Conservation (phyloP, 2,888 invertebrate species). For the Eupithecia dodoneata region DNA sequence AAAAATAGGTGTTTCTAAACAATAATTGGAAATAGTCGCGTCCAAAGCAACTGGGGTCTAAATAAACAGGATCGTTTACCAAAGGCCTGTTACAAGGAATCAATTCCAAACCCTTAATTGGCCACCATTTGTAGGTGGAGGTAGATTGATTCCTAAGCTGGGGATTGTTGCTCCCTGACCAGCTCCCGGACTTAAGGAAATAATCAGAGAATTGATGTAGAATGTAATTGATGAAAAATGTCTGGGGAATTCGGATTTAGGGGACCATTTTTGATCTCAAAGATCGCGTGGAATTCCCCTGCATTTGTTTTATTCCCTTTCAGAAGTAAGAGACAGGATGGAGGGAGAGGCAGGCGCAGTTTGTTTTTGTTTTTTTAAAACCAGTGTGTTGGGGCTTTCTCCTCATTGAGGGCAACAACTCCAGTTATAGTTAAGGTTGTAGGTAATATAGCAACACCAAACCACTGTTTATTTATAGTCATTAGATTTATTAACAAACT, state of each 20-base stretch:
- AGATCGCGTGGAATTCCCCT: conserved; percentile 1
- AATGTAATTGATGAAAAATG: conserved; percentile 79
- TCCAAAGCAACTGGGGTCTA: conserved; percentile 46
- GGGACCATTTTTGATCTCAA: conserved; percentile 13
- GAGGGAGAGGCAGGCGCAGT: neutral
- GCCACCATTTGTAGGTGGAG: conserved; percentile 62
- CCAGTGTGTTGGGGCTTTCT: neutral
- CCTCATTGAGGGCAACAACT: no score
- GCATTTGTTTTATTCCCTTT: neutral
- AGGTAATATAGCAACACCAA: no score
- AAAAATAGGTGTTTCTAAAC: neutral
- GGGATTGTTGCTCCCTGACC: conserved; percentile 64
- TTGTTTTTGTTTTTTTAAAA: conserved; percentile 3
- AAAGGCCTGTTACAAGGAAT: conserved; percentile 57
- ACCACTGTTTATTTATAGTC: no score
- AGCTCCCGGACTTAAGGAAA: conserved; percentile 60
- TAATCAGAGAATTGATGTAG: conserved; percentile 65
- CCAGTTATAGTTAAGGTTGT: no score
- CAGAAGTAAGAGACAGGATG: neutral
- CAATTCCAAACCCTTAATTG: conserved; percentile 81
- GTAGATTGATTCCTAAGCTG: conserved; percentile 61
- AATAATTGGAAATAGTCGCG: conserved; percentile 2
- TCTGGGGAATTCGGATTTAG: conserved; percentile 44
- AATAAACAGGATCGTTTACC: conserved; percentile 72
- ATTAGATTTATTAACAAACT: no score